Conservation (phyloP, 2,888 invertebrate species). For the Andrena trimmerana region DNA sequence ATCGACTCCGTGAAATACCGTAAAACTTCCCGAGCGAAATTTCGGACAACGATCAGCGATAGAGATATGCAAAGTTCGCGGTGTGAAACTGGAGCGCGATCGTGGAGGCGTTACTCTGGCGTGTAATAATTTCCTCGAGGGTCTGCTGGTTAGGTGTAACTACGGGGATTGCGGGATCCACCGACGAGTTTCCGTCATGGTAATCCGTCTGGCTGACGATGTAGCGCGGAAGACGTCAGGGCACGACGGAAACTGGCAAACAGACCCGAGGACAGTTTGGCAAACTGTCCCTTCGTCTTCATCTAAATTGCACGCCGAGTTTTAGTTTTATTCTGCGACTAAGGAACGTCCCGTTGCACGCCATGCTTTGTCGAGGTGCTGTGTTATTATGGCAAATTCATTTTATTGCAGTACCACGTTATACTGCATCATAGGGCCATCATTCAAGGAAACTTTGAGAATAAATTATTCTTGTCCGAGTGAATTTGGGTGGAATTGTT, state of each 20-base stretch:
- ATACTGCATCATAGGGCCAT: not conserved
- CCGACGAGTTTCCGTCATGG: constrained; percentile 57
- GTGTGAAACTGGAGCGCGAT: constrained; percentile 37
- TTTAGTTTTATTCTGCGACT: constrained; percentile 31
- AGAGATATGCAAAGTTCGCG: constrained; percentile 46
- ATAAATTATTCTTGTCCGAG: not conserved
- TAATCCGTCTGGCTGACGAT: constrained; percentile 61
- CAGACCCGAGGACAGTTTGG: constrained; percentile 27
- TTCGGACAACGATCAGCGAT: constrained; percentile 12
- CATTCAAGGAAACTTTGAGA: not conserved
- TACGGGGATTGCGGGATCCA: constrained; percentile 34
- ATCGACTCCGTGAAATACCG: constrained; percentile 14
- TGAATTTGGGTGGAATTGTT: not conserved
- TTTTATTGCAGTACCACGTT: not conserved
- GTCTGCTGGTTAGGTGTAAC: constrained; percentile 42
- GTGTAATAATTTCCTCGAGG: constrained; percentile 67
- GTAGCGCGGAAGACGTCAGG: constrained; percentile 45
- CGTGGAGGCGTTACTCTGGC: constrained; percentile 30
- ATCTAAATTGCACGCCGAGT: constrained; percentile 34
- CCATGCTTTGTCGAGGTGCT: not conserved
- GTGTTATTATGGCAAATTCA: constrained; percentile 1
- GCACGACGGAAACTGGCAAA: constrained; percentile 30
- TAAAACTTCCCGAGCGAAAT: constrained; percentile 16
- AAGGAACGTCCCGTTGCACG: not conserved
- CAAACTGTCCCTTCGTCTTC: constrained; percentile 40